phyloP scores from a whole-genome alignment of 2,797 vertebrate species.

The Ispidina picta region DNA sequence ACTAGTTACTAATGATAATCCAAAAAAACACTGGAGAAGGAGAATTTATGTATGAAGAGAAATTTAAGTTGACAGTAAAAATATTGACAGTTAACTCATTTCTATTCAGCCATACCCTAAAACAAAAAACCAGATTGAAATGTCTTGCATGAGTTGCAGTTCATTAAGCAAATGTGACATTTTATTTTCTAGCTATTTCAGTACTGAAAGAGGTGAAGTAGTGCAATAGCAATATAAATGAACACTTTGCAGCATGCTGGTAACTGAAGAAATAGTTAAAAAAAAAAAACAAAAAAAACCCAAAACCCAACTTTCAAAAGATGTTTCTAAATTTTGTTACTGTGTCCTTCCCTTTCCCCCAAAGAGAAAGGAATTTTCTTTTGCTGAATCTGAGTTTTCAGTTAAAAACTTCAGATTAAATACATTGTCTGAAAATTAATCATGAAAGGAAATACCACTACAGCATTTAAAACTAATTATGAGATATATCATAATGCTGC shows the following conservation, averaged over 20 bases:
- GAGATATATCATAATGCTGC: background rate
- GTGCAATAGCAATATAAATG: constrained; percentile 62
- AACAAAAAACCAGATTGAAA: constrained; percentile 68
- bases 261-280: background rate
- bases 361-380: background rate
- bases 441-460: background rate
- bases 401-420: constrained; percentile 17
- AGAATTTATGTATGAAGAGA: constrained; percentile 31
- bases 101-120: constrained; percentile 63
- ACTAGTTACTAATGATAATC: constrained; percentile 58
- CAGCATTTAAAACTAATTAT: background rate
- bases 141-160: constrained; percentile 72
- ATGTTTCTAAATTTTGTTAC: background rate
- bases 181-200: constrained; percentile 74
- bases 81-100: constrained; percentile 74
- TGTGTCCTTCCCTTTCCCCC: background rate
- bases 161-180: constrained; percentile 77
- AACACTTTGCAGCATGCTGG: constrained; percentile 27
- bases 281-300: background rate
- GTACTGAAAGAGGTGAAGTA: constrained; percentile 55
- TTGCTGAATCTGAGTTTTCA: background rate
- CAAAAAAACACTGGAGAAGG: constrained; percentile 21
- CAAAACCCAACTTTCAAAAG: background rate
- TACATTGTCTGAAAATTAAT: constrained; percentile 26
- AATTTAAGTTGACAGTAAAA: constrained; percentile 73